Evolutionary conservation across 2,113 vertebrate species (phyloP).

Genomic region (Myotis lucifugus): DNA sequence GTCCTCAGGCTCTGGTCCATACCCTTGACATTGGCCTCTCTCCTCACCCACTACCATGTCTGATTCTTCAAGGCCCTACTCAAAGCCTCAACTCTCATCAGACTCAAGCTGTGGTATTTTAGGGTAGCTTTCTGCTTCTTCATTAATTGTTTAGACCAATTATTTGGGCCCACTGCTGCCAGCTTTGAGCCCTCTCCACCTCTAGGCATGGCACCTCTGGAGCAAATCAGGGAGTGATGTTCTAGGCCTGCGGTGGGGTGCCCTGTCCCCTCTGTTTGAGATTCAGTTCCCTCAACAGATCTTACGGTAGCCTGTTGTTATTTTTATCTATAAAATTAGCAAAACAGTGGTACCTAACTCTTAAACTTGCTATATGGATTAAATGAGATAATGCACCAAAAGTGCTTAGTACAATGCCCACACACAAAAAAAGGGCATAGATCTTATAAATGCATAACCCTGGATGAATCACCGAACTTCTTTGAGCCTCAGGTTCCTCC

Average conservation of each 20-base stretch:
- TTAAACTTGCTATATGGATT: neutral
- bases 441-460: accelerated
- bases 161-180: neutral
- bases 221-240: neutral
- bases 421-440: neutral
- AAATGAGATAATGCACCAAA: neutral
- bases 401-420: neutral
- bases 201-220: neutral
- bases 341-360: neutral
- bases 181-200: neutral
- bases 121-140: neutral
- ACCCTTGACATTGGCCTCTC: neutral
- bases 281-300: neutral
- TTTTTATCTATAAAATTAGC: neutral
- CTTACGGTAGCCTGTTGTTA: neutral
- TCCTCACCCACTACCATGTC: neutral
- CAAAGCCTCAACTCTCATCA: neutral
- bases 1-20: neutral
- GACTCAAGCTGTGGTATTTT: neutral
- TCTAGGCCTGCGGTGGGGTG: neutral
- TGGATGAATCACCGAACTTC: neutral
- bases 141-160: neutral
- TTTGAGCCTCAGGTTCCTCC: neutral
- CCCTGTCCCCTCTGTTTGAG: neutral
- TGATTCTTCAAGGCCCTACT: neutral